phyloP scores from a whole-genome alignment of 2,888 invertebrate species.

The Diaprepes abbreviatus region DNA sequence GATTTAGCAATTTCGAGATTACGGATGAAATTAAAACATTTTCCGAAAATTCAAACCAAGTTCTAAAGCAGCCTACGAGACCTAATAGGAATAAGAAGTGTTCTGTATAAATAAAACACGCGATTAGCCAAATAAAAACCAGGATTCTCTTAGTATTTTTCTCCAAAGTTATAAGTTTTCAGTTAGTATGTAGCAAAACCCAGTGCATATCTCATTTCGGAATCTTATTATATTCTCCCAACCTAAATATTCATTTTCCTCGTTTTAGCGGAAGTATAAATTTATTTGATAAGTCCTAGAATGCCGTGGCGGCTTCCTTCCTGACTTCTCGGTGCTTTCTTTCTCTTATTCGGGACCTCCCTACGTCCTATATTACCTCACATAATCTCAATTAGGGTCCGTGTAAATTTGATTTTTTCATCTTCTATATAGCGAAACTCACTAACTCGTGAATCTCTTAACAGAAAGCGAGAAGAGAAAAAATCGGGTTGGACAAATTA shows the following conservation, averaged over 20 bases:
- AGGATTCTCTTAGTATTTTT: neutral
- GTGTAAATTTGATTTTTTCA: constrained; percentile 42
- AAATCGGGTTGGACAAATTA: constrained; percentile 4
- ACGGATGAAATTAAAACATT: no score
- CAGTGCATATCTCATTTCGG: constrained; percentile 23
- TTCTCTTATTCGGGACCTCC: constrained; percentile 31
- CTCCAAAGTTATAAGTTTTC: constrained; percentile 22
- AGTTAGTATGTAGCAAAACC: constrained; percentile 20
- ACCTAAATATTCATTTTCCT: constrained; percentile 48
- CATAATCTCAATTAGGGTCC: constrained; percentile 46
- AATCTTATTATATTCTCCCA: constrained; percentile 28
- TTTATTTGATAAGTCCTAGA: constrained; percentile 48
- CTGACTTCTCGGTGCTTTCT: constrained; percentile 40
- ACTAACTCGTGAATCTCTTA: constrained; percentile 31
- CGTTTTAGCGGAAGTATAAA: constrained; percentile 49
- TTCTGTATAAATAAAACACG: no score
- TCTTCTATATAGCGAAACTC: constrained; percentile 19
- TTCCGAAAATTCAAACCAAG: no score
- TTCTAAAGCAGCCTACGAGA: no score
- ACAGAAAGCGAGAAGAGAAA: constrained; percentile 10
- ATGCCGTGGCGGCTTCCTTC: constrained; percentile 43
- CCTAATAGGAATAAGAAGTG: no score
- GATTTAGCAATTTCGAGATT: no score
- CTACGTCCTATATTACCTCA: constrained; percentile 42
- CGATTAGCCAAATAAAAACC: no score